A percentile compares a stretch with the other conserved stretches of the same genome.
Evolutionary conservation across 2,797 vertebrate genomes (phyloP).

Genomic region (Myotis myotis): DNA sequence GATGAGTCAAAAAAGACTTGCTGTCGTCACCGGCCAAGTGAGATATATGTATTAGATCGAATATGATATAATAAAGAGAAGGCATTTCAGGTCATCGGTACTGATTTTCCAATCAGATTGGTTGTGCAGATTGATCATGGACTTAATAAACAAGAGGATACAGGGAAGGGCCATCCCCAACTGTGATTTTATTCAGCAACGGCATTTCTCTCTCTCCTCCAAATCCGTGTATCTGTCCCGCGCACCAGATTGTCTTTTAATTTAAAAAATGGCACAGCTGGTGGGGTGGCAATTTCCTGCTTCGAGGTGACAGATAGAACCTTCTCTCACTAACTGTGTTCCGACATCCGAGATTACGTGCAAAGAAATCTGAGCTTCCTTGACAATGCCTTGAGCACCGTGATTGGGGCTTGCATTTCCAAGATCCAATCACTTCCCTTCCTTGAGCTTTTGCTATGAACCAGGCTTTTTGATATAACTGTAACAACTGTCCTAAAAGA

Average conservation of each 20-base stretch:
- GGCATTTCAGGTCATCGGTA: not conserved
- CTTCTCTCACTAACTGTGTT: not conserved
- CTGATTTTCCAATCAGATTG: not conserved
- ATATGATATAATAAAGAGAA: not conserved
- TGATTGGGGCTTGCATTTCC: not conserved
- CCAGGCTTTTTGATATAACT: not conserved
- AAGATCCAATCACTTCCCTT: not conserved
- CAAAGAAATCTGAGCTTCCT: not conserved
- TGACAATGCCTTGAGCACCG: not conserved
- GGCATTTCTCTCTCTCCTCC: not conserved
- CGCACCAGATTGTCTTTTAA: not conserved
- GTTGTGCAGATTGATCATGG: not conserved
- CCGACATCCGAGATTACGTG: not conserved
- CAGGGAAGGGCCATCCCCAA: not conserved
- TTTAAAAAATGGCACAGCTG: not conserved
- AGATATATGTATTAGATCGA: not conserved
- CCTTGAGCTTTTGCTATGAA: not conserved
- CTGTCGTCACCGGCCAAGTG: not conserved
- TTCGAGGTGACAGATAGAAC: not conserved
- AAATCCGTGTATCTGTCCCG: not conserved
- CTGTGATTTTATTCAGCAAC: not conserved
- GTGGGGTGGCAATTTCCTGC: not conserved
- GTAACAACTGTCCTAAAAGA: not conserved
- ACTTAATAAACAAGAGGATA: not conserved
- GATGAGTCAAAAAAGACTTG: not conserved